Base-by-base conservation (phyloP, 2,797 vertebrate species). In the Allobates femoralis region DNA sequence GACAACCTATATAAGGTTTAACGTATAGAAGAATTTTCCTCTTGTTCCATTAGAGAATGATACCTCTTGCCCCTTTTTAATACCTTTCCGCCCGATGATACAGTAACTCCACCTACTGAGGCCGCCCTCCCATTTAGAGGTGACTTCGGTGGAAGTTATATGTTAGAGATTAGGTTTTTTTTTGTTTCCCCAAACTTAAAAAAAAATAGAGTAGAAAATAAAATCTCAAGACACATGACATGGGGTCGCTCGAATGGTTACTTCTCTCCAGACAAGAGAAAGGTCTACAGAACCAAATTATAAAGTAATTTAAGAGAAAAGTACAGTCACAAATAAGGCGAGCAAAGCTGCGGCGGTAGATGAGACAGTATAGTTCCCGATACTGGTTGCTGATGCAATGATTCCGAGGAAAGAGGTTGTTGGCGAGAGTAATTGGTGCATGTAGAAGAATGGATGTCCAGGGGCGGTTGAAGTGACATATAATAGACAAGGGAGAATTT, bases 341-440 rank as follows among this genome's bases (percentile, higher is more conserved):
- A 97, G 94, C 94, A 97, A 95, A 91, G 96, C 96, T 90, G 93
- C 94, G 93, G 96, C 93, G 90, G 96, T 95, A 93, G 92, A 96
- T 91, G 96, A 96, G 87, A 96, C 90, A 87, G 96, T 96, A 90
- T 95, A 96, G 91, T 96, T 94, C 93, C 97, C 96, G 92, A 96
- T 93, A 90, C 94, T 96, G 91, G 96, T 97, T 99, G 96, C 91
- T 90, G 94, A 92, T 88, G 90, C 83, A 93, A 92, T 90, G 90
- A 89, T 91, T 93, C 92, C 94, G 93, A 90, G 91, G 90, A 91
- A 87, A 87, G 76, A 80, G 77, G 67, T 87, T 87, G 86, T 87
- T 84, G 81, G 82, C 71, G 71, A 74, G 90, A 90, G 26, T 67
- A 81, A 74, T 88, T 88, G 82, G 82, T 88, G 87, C 83, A 88